These are phyloP conservation scores for Xestia sexstrigata DNA, from an alignment of 2,888 invertebrate genomes.

Conservation along the genomic window DNA sequence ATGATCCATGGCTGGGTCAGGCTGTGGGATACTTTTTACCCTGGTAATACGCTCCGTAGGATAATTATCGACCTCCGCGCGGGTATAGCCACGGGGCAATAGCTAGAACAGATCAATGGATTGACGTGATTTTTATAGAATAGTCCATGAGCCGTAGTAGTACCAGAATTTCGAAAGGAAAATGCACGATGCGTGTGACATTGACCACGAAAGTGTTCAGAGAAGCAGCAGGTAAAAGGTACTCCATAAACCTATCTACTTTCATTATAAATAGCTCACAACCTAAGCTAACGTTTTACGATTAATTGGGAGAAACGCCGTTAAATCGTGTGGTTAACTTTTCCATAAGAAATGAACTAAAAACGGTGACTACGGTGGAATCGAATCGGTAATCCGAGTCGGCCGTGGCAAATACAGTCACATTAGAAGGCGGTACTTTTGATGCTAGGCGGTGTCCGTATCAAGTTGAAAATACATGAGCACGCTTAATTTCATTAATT, in stretches of 20 bases:
- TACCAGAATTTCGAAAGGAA: background rate
- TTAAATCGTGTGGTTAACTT: slow-evolving; percentile 39
- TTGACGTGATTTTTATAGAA: background rate
- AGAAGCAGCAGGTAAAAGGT: background rate
- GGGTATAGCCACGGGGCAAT: background rate
- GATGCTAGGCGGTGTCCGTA: slow-evolving; percentile 7
- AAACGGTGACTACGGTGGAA: background rate
- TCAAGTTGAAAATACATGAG: slow-evolving; percentile 5
- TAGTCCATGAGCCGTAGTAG: background rate
- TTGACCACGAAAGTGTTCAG: too few relatives aligned
- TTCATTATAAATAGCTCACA: background rate
- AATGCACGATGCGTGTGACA: background rate
- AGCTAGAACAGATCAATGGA: background rate
- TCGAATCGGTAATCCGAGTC: slow-evolving; percentile 18
- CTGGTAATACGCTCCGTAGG: background rate
- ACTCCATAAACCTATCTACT: background rate
- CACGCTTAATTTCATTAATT: slow-evolving; percentile 23
- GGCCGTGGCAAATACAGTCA: slow-evolving; percentile 3
- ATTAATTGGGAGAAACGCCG: slow-evolving; percentile 25
- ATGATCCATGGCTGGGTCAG: background rate
- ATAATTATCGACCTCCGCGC: background rate
- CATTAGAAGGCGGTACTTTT: slow-evolving; percentile 22
- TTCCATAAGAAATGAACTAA: slow-evolving; percentile 11
- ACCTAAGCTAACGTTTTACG: background rate
- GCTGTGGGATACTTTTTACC: background rate